These are phyloP conservation scores for Manis crassicaudata DNA, from an alignment of 2,797 vertebrate genomes.

Conservation along the genomic window DNA sequence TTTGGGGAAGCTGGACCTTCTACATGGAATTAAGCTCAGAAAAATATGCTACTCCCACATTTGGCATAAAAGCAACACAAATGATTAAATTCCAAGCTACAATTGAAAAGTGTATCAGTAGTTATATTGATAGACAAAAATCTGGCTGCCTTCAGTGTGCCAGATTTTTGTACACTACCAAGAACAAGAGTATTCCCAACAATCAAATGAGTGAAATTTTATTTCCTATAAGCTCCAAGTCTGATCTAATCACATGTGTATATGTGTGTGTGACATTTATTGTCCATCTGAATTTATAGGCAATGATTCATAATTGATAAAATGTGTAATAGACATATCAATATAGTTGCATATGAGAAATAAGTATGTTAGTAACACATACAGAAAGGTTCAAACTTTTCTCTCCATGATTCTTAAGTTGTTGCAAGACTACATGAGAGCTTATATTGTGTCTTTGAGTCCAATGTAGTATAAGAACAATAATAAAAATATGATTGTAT, in stretches of 20 bases:
- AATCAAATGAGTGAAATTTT: neutral
- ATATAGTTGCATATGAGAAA: neutral
- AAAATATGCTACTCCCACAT: neutral
- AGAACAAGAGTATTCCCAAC: neutral
- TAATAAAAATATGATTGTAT: constrained; percentile 31
- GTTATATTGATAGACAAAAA: neutral
- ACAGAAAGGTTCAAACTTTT: neutral
- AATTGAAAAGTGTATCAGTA: neutral
- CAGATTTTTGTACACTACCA: neutral
- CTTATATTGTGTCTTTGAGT: neutral
- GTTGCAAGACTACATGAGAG: neutral
- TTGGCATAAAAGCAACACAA: neutral
- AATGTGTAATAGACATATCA: neutral
- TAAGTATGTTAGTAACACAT: neutral
- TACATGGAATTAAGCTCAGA: neutral
- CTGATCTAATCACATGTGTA: neutral
- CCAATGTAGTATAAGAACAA: neutral
- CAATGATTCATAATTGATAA: neutral
- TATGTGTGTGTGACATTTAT: neutral
- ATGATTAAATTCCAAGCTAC: neutral
- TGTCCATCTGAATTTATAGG: constrained; percentile 5
- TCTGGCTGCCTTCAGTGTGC: neutral
- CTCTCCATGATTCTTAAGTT: neutral
- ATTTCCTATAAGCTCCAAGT: neutral
- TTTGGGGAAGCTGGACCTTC: neutral